Evolutionary conservation across 2,113 vertebrate genomes (phyloP).

Genomic region (Chionomys nivalis): DNA sequence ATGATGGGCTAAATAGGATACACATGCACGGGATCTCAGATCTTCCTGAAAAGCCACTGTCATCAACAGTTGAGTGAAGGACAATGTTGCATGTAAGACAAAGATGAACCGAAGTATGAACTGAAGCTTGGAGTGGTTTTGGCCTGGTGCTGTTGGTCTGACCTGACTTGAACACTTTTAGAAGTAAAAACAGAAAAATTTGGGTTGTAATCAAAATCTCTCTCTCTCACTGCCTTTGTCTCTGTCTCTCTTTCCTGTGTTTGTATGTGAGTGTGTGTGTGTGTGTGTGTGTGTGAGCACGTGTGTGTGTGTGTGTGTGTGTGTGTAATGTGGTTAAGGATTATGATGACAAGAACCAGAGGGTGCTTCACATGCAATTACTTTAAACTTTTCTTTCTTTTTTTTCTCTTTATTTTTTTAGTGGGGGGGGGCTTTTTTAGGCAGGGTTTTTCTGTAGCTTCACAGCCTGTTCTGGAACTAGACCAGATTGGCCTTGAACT

Average conservation of each 20-base stretch:
- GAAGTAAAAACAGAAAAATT: background rate
- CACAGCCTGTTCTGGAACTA: too few relatives aligned
- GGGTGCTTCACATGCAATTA: background rate
- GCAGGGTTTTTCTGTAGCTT: too few relatives aligned
- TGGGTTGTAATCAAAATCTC: background rate
- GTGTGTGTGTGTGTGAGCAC: background rate
- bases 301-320: too few relatives aligned
- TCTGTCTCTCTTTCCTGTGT: background rate
- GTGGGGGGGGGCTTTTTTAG: too few relatives aligned
- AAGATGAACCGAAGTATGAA: background rate
- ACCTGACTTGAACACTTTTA: background rate
- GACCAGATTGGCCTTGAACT: too few relatives aligned
- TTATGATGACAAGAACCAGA: background rate
- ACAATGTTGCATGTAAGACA: accelerated
- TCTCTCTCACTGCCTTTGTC: background rate
- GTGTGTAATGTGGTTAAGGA: background rate
- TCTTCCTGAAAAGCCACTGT: background rate
- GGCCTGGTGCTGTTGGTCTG: background rate
- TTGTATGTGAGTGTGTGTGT: too few relatives aligned
- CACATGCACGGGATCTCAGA: background rate
- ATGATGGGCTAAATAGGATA: background rate
- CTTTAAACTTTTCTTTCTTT: background rate
- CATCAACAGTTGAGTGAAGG: background rate
- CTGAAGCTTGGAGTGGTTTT: too few relatives aligned
- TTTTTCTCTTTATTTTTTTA: too few relatives aligned